These are phyloP conservation scores for Perognathus longimembris DNA, from an alignment of 2,113 vertebrate species.

Conservation along the genomic window DNA sequence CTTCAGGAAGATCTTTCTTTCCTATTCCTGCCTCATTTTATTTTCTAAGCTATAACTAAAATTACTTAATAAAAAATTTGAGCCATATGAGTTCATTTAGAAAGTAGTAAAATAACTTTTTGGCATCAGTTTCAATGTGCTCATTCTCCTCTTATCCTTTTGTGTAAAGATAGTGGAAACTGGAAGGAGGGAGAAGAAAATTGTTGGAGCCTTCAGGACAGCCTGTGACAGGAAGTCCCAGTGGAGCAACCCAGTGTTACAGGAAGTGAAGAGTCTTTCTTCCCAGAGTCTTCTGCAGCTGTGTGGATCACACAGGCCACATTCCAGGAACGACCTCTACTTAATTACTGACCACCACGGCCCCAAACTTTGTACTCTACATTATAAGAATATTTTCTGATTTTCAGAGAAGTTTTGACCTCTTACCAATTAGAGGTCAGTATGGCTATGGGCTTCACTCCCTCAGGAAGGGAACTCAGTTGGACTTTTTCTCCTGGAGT, in stretches of 20 bases:
- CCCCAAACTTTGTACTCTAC: conserved; percentile 39
- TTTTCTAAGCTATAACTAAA: conserved; percentile 59
- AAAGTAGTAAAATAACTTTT: conserved; percentile 55
- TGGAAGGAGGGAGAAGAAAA: background rate
- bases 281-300: conserved; percentile 72
- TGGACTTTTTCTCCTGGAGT: background rate
- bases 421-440: background rate
- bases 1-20: conserved; percentile 45
- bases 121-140: conserved; percentile 47
- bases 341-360: conserved; percentile 55
- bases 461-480: too few species aligned
- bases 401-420: conserved; percentile 29
- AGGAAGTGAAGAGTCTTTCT: conserved; percentile 70
- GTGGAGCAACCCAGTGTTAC: conserved; percentile 43
- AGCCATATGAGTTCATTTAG: conserved; percentile 64
- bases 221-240: conserved; percentile 69
- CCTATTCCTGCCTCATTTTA: conserved; percentile 20
- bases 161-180: conserved; percentile 61
- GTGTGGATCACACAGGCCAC: conserved; percentile 48
- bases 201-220: conserved; percentile 7
- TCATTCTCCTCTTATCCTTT: conserved; percentile 2
- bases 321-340: conserved; percentile 65
- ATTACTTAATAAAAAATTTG: conserved; percentile 53
- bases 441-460: background rate
- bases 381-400: conserved; percentile 28